Evolutionary conservation across 2,888 invertebrate genomes (phyloP).

Genomic region (Ecdyonurus torrentis): DNA sequence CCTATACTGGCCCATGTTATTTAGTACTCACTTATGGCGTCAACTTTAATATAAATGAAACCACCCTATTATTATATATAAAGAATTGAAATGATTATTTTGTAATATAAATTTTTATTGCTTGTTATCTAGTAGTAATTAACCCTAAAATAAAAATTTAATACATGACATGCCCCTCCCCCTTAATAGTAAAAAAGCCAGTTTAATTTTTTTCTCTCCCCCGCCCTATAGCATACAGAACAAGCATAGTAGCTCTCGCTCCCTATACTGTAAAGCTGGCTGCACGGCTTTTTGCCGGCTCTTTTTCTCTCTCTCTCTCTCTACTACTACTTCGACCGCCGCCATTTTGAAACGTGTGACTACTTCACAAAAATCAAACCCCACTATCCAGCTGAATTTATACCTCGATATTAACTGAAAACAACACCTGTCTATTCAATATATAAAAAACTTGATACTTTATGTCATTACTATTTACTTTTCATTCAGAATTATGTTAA

Average conservation of each 20-base stretch:
- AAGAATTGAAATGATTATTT: no score
- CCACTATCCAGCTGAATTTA: neutral
- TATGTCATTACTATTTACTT: neutral
- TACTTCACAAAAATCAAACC: neutral
- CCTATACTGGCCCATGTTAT: no score
- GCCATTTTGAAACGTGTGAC: neutral
- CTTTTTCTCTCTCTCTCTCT: no score
- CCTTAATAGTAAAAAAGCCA: neutral
- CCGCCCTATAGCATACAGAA: neutral
- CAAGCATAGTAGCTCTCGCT: neutral
- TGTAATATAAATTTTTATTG: neutral
- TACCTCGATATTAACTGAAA: neutral
- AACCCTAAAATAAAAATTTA: neutral
- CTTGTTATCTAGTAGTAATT: neutral
- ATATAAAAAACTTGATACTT: neutral
- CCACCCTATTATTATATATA: no score
- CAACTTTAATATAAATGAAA: no score
- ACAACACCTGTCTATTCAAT: neutral
- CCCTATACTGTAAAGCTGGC: no score
- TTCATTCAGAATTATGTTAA: neutral
- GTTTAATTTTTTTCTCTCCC: neutral
- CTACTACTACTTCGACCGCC: neutral
- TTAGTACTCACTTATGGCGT: no score
- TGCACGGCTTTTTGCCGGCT: neutral
- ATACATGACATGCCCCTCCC: neutral